Percentiles rank a stretch among this genome's conserved stretches.
phyloP scores from a whole-genome alignment of 2,113 vertebrate genomes.

The Anoura caudifer region DNA sequence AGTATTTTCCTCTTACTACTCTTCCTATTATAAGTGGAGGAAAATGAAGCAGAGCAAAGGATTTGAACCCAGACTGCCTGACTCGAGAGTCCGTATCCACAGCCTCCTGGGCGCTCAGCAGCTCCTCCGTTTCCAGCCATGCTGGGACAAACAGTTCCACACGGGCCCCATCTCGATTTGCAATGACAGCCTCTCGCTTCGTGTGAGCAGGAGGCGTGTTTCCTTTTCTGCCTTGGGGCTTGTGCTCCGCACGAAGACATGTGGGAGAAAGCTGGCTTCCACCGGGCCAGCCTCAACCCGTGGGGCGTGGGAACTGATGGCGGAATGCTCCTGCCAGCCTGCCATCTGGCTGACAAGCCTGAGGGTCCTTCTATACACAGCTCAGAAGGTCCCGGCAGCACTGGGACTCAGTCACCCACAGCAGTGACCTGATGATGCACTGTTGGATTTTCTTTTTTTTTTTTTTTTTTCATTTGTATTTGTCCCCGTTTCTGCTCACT shows the following conservation, averaged over 20 bases:
- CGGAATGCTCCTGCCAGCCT: background rate
- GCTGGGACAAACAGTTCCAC: background rate
- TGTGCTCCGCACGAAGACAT: fast-evolving
- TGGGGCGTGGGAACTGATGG: fast-evolving
- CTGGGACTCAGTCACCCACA: background rate
- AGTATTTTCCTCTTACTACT: background rate
- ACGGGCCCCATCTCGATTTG: background rate
- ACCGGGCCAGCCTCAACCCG: background rate
- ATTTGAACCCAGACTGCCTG: background rate
- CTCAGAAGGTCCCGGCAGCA: no score
- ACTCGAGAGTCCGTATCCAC: background rate
- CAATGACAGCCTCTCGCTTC: background rate
- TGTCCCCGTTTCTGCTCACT: background rate
- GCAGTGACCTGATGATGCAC: background rate
- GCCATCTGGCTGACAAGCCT: background rate
- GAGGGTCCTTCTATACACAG: fast-evolving
- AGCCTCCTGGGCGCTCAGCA: background rate
- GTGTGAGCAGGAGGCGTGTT: background rate
- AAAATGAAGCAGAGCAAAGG: background rate
- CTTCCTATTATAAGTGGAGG: background rate
- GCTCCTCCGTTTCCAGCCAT: background rate
- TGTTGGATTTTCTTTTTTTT: background rate
- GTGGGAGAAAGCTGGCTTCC: background rate
- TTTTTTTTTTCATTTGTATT: fast-evolving
- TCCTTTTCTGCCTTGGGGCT: background rate